phyloP scores from a whole-genome alignment of 2,113 vertebrate species.

The Pelecanus crispus region DNA sequence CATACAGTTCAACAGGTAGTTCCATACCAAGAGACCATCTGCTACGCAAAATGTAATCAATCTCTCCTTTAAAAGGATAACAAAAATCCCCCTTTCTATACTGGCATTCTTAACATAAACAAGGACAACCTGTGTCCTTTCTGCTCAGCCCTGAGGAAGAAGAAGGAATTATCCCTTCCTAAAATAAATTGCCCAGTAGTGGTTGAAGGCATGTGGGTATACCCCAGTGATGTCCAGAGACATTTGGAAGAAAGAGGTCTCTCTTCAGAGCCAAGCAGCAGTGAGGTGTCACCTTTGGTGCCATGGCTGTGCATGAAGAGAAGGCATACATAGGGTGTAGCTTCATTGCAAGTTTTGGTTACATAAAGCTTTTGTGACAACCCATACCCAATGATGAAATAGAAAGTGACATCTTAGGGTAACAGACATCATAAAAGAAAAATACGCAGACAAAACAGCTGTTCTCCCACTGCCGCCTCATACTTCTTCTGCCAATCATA shows the following conservation, averaged over 20 bases:
- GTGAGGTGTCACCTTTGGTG: not conserved
- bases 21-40: constrained; percentile 53
- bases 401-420: constrained; percentile 21
- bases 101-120: not conserved
- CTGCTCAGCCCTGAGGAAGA: not conserved
- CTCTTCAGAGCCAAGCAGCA: not conserved
- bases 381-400: not conserved
- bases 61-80: constrained; percentile 8
- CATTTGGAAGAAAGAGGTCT: not conserved
- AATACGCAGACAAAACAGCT: constrained; percentile 12
- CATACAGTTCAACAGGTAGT: constrained; percentile 18
- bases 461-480: constrained; percentile 21
- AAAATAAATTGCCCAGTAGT: constrained; percentile 1
- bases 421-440: constrained; percentile 28
- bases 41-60: constrained; percentile 15
- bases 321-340: not conserved
- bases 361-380: constrained; percentile 46
- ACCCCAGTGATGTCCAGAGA: not conserved
- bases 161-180: not conserved
- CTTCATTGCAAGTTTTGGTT: not conserved
- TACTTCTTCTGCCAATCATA: not conserved
- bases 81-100: not conserved
- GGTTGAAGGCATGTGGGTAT: not conserved
- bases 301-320: not conserved
- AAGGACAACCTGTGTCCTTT: not conserved